Evolutionary conservation across 2,797 vertebrate species (phyloP).

Genomic region (Danio tinwini): DNA sequence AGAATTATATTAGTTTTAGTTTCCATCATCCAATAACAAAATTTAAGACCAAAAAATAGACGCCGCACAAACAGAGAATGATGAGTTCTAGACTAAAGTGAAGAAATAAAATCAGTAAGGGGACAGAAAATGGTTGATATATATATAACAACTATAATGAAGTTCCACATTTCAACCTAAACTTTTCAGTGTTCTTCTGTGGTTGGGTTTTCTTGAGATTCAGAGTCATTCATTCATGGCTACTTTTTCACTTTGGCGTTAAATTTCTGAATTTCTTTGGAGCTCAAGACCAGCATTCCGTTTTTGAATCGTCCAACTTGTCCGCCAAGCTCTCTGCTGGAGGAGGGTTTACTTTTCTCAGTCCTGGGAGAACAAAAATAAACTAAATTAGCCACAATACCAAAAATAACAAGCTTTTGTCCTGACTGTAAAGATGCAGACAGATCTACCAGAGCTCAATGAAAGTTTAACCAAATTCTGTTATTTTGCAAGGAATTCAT

Average conservation of each 20-base stretch:
- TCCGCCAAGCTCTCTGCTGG: conserved; percentile 77
- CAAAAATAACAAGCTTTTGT: no score
- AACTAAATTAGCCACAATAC: no score
- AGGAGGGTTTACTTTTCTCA: conserved; percentile 76
- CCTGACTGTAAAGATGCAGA: no score
- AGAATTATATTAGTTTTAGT: no score
- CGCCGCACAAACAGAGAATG: not conserved
- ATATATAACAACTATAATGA: no score
- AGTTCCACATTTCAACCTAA: not conserved
- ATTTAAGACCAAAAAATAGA: no score
- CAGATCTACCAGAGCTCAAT: no score
- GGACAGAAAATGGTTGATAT: not conserved
- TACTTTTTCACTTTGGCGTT: conserved; percentile 80
- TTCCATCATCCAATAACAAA: no score
- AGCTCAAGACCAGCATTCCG: conserved; percentile 88
- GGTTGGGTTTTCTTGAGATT: not conserved
- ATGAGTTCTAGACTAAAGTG: not conserved
- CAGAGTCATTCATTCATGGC: not conserved
- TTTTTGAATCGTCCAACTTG: conserved; percentile 93
- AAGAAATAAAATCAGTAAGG: not conserved
- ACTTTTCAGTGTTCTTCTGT: not conserved
- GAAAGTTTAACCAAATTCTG: no score
- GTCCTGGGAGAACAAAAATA: conserved; percentile 66
- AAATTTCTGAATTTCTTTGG: conserved; percentile 88
- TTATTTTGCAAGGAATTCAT: no score